Base-by-base conservation (phyloP, 1,140 invertebrate species). In the Brachionus plicatilis region DNA sequence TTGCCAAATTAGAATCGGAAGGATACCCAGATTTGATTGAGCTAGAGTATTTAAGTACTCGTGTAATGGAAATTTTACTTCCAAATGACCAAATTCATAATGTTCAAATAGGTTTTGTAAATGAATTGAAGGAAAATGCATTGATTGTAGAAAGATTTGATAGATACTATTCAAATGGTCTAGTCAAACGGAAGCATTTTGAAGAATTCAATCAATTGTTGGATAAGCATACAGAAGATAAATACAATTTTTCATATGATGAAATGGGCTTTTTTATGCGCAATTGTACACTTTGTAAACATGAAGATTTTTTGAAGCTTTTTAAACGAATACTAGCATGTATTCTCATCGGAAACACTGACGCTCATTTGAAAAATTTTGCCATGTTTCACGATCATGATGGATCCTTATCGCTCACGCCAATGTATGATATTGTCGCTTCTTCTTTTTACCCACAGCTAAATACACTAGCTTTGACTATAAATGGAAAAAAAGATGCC, bases 351-450 rank as follows among this genome's bases (percentile, higher is more conserved):
- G 65, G 65, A 14, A 68, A 68, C 65, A 68, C 65, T 33, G 65
- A 68, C 12, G 65, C 65, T 68, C 65, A 68, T 68, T 68, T 68
- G n/a, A 68, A 68, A 68, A 68, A 68, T 68, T 68, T 68, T 7
- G 11, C 65, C n/a, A 68, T 68, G 65, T 68, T 68, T 37, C 65
- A 68, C 33, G 37, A 68, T 37, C 11, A 68, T 68, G 65, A 68
- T 68, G 65, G 65, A 68, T 68, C 65, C 0, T 41, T 68, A 5
- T 68, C 65, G 24, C 65, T 68, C 65, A 68, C 65, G 11, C 65
- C 65, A 41, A 68, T 68, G 65, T 68, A 68, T n/a, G 65, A 68
- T n/a, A 37, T 68, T 11, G 65, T 68, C 37, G 65, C 65, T 68
- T 68, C 65, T 33, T 68, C 65, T 68, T 68, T 14, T 68, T 68